Evolutionary conservation across 1,140 invertebrate genomes (phyloP).

Genomic region (Caenorhabditis tropicalis): DNA sequence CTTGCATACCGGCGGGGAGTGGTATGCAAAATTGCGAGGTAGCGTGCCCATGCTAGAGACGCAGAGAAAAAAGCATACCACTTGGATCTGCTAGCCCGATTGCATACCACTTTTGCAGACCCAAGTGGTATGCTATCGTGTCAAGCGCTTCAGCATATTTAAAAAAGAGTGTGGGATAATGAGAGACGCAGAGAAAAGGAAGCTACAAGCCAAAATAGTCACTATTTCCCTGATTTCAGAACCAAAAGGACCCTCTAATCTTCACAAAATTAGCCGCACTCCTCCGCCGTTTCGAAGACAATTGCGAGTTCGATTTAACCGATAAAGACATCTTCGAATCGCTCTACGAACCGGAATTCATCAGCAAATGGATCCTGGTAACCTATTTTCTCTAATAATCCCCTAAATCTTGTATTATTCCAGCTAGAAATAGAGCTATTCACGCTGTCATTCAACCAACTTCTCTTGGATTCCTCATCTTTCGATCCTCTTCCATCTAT

Average conservation of each 20-base stretch:
- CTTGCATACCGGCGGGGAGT: too few relatives aligned
- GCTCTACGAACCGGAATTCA: conserved; percentile 17
- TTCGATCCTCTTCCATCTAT: not conserved
- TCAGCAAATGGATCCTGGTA: conserved; percentile 7
- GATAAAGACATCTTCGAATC: not conserved
- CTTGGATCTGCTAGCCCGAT: too few relatives aligned
- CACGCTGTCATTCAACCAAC: not conserved
- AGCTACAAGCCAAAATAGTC: too few relatives aligned
- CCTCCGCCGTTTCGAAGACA: not conserved
- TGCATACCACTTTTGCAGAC: too few relatives aligned
- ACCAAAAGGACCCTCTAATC: not conserved
- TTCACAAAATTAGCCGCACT: not conserved
- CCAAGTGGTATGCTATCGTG: too few relatives aligned
- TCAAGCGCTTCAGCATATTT: too few relatives aligned
- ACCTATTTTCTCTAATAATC: not conserved
- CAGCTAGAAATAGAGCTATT: conserved; percentile 9
- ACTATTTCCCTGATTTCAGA: too few relatives aligned
- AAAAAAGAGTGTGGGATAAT: too few relatives aligned
- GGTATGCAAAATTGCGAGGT: too few relatives aligned
- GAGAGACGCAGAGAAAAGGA: too few relatives aligned
- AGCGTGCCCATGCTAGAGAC: too few relatives aligned
- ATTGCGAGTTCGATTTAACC: not conserved
- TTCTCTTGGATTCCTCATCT: not conserved
- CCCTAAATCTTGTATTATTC: not conserved
- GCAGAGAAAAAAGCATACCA: too few relatives aligned